Evolutionary conservation across 2,113 vertebrate genomes (phyloP), one percentile per base, ranked within the genome.

Genomic region (Noctilio leporinus): DNA sequence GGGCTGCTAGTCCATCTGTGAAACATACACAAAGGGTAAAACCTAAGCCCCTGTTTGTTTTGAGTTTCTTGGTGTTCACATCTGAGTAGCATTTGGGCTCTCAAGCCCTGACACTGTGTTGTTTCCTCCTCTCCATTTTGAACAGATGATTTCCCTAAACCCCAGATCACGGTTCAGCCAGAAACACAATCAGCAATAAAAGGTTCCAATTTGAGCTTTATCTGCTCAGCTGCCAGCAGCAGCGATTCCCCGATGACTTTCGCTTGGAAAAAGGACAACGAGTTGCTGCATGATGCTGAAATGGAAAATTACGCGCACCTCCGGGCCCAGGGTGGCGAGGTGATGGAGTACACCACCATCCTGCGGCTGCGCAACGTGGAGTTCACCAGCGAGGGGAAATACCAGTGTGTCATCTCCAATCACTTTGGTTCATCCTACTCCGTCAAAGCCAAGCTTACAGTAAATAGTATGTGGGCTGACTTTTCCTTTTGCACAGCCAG

Each of bases 321-420:
- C 57, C 98, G 99, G 35, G 98, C 99, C 35, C 99, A 99, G 49
- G 99, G 97, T 0, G 99, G 99, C 0, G 98, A 99, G 75, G 99
- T 99, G 97, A 99, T 99, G 47, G 99, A 99, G 96, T 99, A 99
- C 38, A 99, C 99, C 12, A 99, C 99, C 95, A 99, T 99, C 0
- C 98, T 99, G 55, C 98, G 98, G 70, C 99, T 99, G 20, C 99
- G 96, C n/a, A 97, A 97, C 0, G 99, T 99, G 53, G 99, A 99
- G 30, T 99, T 99, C 94, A 97, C 98, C 98, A 99, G 98, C 3
- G 99, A 99, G 97, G 99, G 99, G 51, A 99, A 98, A 96, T 99
- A 99, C 96, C 99, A 99, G 95, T 99, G 99, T 45, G 99, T 99
- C 97, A 99, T 99, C 98, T 99, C 99, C 97, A 99, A 99, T 98